A percentile compares a stretch with the other conserved stretches of the same genome.
These are phyloP conservation scores for Caenorhabditis sp. DNA, from an alignment of 2,888 invertebrate species.

Conservation along the genomic window DNA sequence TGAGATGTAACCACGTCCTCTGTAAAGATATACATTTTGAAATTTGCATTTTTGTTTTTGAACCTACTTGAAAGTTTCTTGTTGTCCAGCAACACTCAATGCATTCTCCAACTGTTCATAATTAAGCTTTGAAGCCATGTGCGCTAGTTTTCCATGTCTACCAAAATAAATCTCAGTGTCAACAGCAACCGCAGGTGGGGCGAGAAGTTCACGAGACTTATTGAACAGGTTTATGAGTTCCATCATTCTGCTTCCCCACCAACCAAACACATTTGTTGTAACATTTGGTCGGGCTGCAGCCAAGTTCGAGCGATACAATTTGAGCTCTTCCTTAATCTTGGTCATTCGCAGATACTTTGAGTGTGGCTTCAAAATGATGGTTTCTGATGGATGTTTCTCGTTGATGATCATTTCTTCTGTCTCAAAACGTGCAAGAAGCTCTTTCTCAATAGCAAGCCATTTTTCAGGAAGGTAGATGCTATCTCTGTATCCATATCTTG, in stretches of 20 bases:
- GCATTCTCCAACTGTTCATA: constrained; percentile 7
- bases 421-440: neutral
- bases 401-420: neutral
- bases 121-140: constrained; percentile 2
- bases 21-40: neutral
- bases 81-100: constrained; percentile 4
- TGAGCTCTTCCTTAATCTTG: constrained; percentile 7
- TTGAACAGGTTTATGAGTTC: constrained; percentile 9
- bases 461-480: neutral
- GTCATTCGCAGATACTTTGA: neutral
- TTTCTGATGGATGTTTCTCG: constrained; percentile 3
- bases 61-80: constrained; percentile 8
- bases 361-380: neutral
- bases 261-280: neutral
- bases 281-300: constrained; percentile 7
- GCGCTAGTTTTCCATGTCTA: constrained; percentile 13
- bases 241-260: constrained; percentile 15
- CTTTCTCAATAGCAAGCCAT: constrained; percentile 6
- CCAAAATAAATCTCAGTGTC: constrained; percentile 11
- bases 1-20: neutral
- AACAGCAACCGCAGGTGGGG: constrained; percentile 21
- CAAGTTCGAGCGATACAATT: constrained; percentile 3
- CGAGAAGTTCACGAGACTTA: constrained; percentile 19
- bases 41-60: neutral
- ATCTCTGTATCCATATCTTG: constrained; percentile 9